phyloP scores from a whole-genome alignment of 2,113 vertebrate genomes.

The Struthio camelus region DNA sequence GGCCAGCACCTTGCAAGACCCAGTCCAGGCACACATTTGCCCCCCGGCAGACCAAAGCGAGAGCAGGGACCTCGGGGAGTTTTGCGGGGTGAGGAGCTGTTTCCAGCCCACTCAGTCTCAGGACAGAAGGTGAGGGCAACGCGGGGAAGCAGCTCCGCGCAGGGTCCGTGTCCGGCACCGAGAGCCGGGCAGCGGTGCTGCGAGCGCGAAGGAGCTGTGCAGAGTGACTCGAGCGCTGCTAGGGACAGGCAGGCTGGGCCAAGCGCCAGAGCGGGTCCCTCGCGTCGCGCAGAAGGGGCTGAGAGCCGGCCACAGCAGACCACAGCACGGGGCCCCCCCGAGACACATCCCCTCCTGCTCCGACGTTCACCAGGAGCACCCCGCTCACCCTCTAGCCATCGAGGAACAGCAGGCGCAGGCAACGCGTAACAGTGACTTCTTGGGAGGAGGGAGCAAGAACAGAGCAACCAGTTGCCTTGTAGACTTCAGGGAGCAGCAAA shows the following conservation, averaged over 20 bases:
- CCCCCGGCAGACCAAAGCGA: not conserved
- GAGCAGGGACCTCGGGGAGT: fast-evolving
- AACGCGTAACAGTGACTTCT: not conserved
- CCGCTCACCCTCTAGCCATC: fast-evolving
- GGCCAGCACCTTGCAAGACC: fast-evolving
- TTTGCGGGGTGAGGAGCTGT: too few species aligned
- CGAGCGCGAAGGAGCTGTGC: not conserved
- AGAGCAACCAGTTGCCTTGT: not conserved
- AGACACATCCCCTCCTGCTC: fast-evolving
- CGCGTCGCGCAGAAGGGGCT: fast-evolving
- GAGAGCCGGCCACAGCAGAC: not conserved
- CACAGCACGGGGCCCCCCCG: fast-evolving
- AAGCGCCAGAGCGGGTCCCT: fast-evolving
- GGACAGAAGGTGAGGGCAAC: too few species aligned
- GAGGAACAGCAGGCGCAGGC: not conserved
- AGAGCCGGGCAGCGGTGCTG: fast-evolving
- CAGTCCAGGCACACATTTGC: fast-evolving
- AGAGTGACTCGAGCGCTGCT: not conserved
- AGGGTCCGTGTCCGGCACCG: fast-evolving
- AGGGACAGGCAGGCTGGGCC: too few species aligned
- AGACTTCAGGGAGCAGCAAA: constrained; percentile 26
- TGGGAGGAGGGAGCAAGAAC: not conserved
- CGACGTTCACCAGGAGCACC: not conserved
- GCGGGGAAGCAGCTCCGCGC: not conserved
- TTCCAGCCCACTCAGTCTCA: too few species aligned